phyloP scores from a whole-genome alignment of 2,113 vertebrate species.

The Megaleporinus macrocephalus region DNA sequence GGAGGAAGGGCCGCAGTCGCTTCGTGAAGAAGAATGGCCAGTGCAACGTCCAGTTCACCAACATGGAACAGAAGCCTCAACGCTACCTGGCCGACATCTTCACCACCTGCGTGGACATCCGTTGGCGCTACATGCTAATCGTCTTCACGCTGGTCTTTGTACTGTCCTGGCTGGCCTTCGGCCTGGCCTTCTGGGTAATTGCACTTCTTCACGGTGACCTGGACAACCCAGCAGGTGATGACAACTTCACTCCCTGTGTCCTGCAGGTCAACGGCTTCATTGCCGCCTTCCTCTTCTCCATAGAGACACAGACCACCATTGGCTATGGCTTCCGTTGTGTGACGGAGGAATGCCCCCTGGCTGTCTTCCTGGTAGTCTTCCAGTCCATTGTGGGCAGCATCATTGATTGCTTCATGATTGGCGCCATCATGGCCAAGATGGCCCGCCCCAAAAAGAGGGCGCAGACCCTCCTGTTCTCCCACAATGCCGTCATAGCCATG shows the following conservation, averaged over 20 bases:
- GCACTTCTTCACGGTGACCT: slow-evolving; percentile 93
- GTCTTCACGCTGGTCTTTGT: slow-evolving; percentile 95
- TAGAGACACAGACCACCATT: slow-evolving; percentile 97
- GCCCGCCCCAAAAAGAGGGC: slow-evolving; percentile 96
- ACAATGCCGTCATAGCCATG: slow-evolving; percentile 93
- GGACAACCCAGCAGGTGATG: slow-evolving; percentile 86
- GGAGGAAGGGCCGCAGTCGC: slow-evolving; percentile 91
- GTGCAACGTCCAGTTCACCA: slow-evolving; percentile 95
- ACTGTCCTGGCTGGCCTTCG: slow-evolving; percentile 92
- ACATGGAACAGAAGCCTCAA: slow-evolving; percentile 95
- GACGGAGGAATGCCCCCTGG: slow-evolving; percentile 93
- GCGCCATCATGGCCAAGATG: slow-evolving; percentile 99
- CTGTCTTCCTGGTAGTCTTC: slow-evolving; percentile 96
- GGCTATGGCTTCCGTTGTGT: slow-evolving; percentile 97
- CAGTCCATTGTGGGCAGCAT: slow-evolving; percentile 98
- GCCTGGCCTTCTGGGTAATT: slow-evolving; percentile 96
- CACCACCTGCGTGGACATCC: slow-evolving; percentile 96
- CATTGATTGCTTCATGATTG: slow-evolving; percentile 99
- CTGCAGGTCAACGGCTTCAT: slow-evolving; percentile 96
- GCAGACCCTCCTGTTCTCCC: slow-evolving; percentile 94
- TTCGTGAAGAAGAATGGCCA: slow-evolving; percentile 98
- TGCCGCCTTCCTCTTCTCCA: slow-evolving; percentile 97
- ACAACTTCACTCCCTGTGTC: slow-evolving; percentile 92
- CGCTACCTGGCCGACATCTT: slow-evolving; percentile 98
- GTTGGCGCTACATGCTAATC: slow-evolving; percentile 96